Percentiles rank a stretch among this genome's conserved stretches.
Evolutionary conservation across 2,797 vertebrate species (phyloP).

Genomic region (Melanotaenia pygmaea): DNA sequence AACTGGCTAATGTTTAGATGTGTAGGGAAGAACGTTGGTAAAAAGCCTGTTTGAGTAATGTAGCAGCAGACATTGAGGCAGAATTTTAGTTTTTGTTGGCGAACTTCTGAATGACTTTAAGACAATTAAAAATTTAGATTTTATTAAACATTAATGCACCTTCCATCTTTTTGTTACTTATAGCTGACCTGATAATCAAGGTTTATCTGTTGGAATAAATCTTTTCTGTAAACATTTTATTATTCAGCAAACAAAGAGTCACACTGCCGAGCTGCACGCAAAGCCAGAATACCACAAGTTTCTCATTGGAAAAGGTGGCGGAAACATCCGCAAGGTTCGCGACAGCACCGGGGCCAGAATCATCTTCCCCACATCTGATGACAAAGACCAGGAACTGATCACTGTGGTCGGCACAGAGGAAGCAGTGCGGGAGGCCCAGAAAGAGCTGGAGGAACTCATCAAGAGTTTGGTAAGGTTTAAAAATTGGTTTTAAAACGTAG

Average conservation of each 20-base stretch:
- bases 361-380: slow-evolving; percentile 93
- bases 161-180: no score
- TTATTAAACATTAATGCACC: no score
- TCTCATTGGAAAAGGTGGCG: slow-evolving; percentile 96
- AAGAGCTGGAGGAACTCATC: slow-evolving; percentile 93
- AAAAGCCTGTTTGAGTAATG: no score
- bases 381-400: slow-evolving; percentile 97
- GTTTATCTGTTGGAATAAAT: background rate
- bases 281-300: slow-evolving; percentile 99
- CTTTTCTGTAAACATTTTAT: background rate
- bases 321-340: slow-evolving; percentile 96
- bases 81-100: no score
- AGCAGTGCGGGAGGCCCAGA: slow-evolving; percentile 93
- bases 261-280: slow-evolving; percentile 93
- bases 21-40: no score
- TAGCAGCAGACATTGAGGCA: no score
- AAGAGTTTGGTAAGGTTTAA: slow-evolving; percentile 87
- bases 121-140: no score
- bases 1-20: no score
- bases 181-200: slow-evolving; percentile 1
- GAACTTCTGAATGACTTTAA: no score
- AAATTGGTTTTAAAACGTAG: background rate
- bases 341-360: slow-evolving; percentile 96
- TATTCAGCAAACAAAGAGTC: slow-evolving; percentile 95
- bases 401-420: slow-evolving; percentile 97